Evolutionary conservation across 1,140 invertebrate species (phyloP).

Genomic region (Ceratoteleas bidentatus): DNA sequence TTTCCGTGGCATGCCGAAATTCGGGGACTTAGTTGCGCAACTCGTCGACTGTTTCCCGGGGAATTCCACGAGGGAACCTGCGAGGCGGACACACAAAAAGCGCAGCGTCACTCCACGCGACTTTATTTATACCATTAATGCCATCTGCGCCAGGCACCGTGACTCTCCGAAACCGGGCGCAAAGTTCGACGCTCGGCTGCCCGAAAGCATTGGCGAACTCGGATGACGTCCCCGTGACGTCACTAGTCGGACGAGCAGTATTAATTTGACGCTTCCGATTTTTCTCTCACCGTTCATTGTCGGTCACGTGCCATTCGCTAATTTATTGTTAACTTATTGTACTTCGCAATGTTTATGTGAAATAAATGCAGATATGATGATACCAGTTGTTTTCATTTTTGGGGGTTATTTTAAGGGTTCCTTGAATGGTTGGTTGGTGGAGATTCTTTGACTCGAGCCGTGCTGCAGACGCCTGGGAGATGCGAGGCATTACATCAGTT

Average conservation of each 20-base stretch:
- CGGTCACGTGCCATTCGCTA: neutral
- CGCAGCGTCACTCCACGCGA: conserved; percentile 4
- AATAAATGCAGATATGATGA: neutral
- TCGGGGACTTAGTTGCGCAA: neutral
- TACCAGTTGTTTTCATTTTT: too few species aligned
- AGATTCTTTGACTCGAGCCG: too few species aligned
- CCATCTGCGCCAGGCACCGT: too few species aligned
- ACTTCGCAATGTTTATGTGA: neutral
- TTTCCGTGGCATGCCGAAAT: too few species aligned
- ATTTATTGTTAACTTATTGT: conserved; percentile 13
- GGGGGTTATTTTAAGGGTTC: too few species aligned
- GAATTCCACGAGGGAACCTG: conserved; percentile 2
- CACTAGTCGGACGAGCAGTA: conserved; percentile 15
- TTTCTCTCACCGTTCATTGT: neutral
- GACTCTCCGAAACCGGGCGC: neutral
- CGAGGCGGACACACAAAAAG: conserved; percentile 3
- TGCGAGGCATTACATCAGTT: conserved; percentile 16
- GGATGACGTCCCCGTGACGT: neutral
- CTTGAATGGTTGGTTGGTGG: too few species aligned
- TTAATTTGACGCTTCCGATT: neutral
- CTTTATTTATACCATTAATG: conserved; percentile 27
- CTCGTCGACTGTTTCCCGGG: conserved; percentile 2
- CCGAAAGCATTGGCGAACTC: neutral
- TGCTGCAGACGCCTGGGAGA: neutral
- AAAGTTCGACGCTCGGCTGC: neutral